These are phyloP conservation scores for Sphenodon punctatus DNA, from an alignment of 2,797 vertebrate genomes.

Conservation along the genomic window DNA sequence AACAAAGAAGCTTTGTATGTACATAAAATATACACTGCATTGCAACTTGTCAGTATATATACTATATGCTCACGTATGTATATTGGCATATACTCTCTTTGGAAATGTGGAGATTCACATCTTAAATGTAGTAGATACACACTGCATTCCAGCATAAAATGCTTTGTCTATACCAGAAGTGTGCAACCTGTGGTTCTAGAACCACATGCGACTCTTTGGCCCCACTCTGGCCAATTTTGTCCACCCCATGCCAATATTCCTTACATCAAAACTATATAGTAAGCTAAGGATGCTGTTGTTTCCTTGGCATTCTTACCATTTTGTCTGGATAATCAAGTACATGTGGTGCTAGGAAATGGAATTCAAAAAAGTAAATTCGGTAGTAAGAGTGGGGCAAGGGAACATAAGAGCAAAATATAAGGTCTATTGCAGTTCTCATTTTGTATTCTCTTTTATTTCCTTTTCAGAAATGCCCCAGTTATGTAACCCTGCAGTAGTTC, in stretches of 20 bases:
- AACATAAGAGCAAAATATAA: not conserved
- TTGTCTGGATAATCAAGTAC: too few species aligned
- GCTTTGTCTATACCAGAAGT: too few species aligned
- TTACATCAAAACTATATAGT: not conserved
- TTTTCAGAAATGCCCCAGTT: not conserved
- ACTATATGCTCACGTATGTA: not conserved
- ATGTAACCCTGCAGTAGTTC: not conserved
- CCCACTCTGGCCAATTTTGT: too few species aligned
- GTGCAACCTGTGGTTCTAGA: too few species aligned
- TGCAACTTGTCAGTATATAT: not conserved
- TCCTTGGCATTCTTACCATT: too few species aligned
- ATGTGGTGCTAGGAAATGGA: too few species aligned
- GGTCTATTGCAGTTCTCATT: not conserved
- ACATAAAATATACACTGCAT: not conserved
- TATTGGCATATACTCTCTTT: not conserved
- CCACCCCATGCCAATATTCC: too few species aligned
- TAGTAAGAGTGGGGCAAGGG: not conserved
- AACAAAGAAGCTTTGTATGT: slow-evolving; percentile 58
- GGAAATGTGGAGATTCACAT: too few species aligned
- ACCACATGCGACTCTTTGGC: too few species aligned
- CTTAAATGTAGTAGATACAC: too few species aligned
- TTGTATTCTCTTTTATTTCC: not conserved
- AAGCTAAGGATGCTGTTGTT: not conserved
- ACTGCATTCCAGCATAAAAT: too few species aligned
- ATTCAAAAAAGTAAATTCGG: too few species aligned